A percentile compares a stretch with the other conserved stretches of the same genome.
phyloP scores from a whole-genome alignment of 2,888 invertebrate genomes.

The Eupeodes luniger region DNA sequence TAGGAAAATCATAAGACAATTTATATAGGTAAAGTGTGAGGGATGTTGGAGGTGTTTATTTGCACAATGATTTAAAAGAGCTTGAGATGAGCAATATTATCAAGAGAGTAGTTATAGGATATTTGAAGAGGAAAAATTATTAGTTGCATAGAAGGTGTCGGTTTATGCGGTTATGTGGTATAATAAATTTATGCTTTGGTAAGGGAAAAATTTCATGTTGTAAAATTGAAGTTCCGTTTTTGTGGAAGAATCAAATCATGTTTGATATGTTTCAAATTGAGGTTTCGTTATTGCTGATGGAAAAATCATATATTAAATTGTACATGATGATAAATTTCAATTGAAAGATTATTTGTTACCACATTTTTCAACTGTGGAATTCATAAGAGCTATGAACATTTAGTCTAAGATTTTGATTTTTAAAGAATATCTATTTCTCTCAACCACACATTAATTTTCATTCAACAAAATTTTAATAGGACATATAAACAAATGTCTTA shows the following conservation, averaged over 20 bases:
- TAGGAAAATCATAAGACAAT: neutral
- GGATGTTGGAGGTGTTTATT: conserved; percentile 6
- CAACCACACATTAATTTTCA: too few species aligned
- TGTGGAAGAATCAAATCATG: neutral
- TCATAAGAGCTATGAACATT: neutral
- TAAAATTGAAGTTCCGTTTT: conserved; percentile 12
- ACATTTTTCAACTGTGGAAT: too few species aligned
- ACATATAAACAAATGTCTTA: too few species aligned
- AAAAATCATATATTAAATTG: neutral
- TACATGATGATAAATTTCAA: too few species aligned
- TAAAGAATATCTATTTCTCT: too few species aligned
- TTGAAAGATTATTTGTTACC: too few species aligned
- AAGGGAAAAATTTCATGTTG: conserved; percentile 13
- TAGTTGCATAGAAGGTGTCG: neutral
- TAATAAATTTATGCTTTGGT: conserved; percentile 20
- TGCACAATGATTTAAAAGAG: conserved; percentile 2
- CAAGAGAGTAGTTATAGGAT: neutral
- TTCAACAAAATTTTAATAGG: too few species aligned
- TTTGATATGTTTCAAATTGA: neutral
- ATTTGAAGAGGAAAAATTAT: neutral
- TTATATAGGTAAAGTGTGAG: too few species aligned
- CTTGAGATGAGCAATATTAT: neutral
- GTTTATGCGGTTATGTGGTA: conserved; percentile 6
- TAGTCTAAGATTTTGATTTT: too few species aligned
- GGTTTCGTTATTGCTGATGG: neutral